These are phyloP conservation scores for Austrofundulus limnaeus DNA, from an alignment of 2,113 vertebrate species.

Conservation along the genomic window DNA sequence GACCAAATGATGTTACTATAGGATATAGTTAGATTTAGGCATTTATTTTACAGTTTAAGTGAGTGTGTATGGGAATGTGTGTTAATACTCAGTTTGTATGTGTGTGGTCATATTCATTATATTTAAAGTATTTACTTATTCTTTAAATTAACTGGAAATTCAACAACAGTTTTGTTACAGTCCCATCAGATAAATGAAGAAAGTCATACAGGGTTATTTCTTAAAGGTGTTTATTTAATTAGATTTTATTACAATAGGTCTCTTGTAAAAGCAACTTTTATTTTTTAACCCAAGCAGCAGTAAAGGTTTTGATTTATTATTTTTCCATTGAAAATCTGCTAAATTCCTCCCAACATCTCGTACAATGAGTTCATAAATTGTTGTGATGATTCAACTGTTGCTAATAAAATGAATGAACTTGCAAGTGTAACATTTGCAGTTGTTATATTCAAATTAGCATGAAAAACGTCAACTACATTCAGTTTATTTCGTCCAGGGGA, in stretches of 20 bases:
- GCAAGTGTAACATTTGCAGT: conserved; percentile 22
- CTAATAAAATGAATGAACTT: conserved; percentile 51
- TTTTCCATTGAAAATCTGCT: background rate
- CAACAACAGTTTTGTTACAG: background rate
- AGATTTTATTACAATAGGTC: background rate
- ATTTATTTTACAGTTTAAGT: conserved; percentile 14
- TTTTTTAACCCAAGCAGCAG: background rate
- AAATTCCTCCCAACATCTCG: conserved; percentile 4
- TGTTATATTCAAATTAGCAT: background rate
- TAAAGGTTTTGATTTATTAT: background rate
- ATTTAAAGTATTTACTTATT: conserved; percentile 34
- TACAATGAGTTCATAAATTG: conserved; percentile 3
- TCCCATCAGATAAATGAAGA: background rate
- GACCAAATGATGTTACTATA: conserved; percentile 20
- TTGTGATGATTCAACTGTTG: conserved; percentile 44
- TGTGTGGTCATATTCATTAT: background rate
- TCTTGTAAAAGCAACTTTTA: background rate
- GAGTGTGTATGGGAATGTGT: conserved; percentile 3
- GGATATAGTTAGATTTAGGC: background rate
- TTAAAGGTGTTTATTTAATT: background rate
- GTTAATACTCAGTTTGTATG: conserved; percentile 5
- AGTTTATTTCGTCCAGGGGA: background rate
- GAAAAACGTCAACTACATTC: no score
- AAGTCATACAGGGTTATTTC: background rate
- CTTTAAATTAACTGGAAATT: conserved; percentile 4